Percentiles rank a stretch among this genome's conserved stretches.
Evolutionary conservation across 2,113 vertebrate genomes (phyloP).

Genomic region (Coreoperca whiteheadi): DNA sequence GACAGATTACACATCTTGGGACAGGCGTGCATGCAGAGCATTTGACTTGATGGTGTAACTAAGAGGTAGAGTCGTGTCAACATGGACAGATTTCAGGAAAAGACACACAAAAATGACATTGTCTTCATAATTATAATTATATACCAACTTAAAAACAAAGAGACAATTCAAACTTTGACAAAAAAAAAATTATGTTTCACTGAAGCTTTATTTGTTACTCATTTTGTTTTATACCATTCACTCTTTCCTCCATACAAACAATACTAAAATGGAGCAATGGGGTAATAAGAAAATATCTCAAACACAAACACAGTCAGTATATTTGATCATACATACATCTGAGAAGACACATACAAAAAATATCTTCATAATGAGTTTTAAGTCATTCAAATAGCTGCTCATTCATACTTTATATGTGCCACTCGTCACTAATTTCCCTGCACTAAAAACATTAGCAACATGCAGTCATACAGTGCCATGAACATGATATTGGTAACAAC

Average conservation of each 20-base stretch:
- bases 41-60: conserved; percentile 4
- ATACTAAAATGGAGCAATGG: conserved; percentile 41
- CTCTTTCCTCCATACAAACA: conserved; percentile 36
- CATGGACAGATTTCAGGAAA: too few relatives aligned
- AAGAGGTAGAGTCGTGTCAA: background rate
- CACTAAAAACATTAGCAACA: conserved; percentile 34
- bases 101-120: too few relatives aligned
- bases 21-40: conserved; percentile 15
- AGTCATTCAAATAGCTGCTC: conserved; percentile 63
- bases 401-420: conserved; percentile 22
- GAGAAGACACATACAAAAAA: conserved; percentile 46
- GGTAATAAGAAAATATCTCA: conserved; percentile 9
- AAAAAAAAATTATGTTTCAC: conserved; percentile 21
- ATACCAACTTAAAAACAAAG: background rate
- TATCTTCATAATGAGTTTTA: conserved; percentile 39
- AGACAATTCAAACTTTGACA: background rate
- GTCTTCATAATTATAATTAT: background rate
- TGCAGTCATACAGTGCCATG: conserved; percentile 6
- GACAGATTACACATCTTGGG: conserved; percentile 32
- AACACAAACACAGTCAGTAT: conserved; percentile 21
- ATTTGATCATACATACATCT: conserved; percentile 7
- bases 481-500: background rate
- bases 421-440: conserved; percentile 8
- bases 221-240: background rate
- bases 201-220: conserved; percentile 64